phyloP scores from a whole-genome alignment of 2,797 vertebrate species.

The Helarctos malayanus region DNA sequence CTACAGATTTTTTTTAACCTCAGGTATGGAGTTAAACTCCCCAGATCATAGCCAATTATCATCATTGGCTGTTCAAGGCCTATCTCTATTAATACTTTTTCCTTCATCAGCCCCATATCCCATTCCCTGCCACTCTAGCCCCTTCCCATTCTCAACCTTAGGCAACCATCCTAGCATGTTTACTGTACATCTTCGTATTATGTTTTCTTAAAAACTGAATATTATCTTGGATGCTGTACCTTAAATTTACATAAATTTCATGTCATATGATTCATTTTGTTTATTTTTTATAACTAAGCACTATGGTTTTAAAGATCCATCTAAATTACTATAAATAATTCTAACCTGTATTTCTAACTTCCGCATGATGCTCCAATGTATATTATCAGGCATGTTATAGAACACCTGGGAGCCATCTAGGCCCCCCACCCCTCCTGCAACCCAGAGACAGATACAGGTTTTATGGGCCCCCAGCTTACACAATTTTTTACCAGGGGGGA shows the following conservation, averaged over 20 bases:
- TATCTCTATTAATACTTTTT: neutral
- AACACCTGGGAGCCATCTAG: neutral
- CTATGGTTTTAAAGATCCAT: neutral
- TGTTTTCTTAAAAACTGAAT: conserved; percentile 2
- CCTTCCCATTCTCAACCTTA: neutral
- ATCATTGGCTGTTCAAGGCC: neutral
- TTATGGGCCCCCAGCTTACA: neutral
- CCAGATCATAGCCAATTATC: neutral
- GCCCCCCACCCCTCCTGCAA: neutral
- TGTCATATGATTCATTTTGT: neutral
- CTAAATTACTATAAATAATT: neutral
- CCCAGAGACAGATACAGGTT: neutral
- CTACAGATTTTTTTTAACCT: neutral
- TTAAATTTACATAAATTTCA: neutral
- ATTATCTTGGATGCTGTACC: neutral
- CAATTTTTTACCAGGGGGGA: accelerated
- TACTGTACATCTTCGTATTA: neutral
- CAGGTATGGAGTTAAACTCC: neutral
- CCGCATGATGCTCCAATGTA: neutral
- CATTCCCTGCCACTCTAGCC: neutral
- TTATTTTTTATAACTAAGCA: neutral
- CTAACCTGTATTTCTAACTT: neutral
- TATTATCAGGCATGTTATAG: neutral
- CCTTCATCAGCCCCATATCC: neutral
- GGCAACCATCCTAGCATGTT: neutral